phyloP scores from a whole-genome alignment of 37 sponge, comb jelly and placozoan species.

The Ephydatia muelleri region DNA sequence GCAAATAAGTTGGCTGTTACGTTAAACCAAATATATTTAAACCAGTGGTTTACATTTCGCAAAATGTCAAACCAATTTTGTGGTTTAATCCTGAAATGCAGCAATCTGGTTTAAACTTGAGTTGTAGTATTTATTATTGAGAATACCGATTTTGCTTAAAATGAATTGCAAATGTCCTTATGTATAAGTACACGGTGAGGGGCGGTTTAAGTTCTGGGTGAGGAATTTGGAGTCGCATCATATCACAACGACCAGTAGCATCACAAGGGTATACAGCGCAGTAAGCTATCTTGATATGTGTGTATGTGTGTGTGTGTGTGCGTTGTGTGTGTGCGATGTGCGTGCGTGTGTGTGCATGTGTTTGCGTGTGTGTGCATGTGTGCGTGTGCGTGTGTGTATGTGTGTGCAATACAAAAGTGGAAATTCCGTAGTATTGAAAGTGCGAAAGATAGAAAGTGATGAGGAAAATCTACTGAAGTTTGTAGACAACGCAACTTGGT shows the following conservation, averaged over 20 bases:
- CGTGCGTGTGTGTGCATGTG: no score
- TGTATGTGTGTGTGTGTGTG: neutral
- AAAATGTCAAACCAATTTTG: slow-evolving; percentile 1
- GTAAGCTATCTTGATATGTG: neutral
- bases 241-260: neutral
- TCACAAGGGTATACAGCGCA: neutral
- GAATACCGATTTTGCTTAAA: neutral
- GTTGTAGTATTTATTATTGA: neutral
- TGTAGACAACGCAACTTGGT: no score
- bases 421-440: no score
- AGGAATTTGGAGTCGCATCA: neutral
- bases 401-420: no score
- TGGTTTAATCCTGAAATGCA: neutral
- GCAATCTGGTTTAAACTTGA: neutral
- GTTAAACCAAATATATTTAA: slow-evolving; percentile 1
- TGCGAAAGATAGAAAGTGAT: no score
- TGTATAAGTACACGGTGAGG: neutral
- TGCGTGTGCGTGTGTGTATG: no score
- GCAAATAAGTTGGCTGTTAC: neutral
- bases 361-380: neutral
- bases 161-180: neutral
- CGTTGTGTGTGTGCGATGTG: no score
- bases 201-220: neutral
- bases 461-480: no score
- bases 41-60: neutral